These are phyloP conservation scores for Blennius ocellaris DNA, from an alignment of 2,113 vertebrate species.

Conservation along the genomic window DNA sequence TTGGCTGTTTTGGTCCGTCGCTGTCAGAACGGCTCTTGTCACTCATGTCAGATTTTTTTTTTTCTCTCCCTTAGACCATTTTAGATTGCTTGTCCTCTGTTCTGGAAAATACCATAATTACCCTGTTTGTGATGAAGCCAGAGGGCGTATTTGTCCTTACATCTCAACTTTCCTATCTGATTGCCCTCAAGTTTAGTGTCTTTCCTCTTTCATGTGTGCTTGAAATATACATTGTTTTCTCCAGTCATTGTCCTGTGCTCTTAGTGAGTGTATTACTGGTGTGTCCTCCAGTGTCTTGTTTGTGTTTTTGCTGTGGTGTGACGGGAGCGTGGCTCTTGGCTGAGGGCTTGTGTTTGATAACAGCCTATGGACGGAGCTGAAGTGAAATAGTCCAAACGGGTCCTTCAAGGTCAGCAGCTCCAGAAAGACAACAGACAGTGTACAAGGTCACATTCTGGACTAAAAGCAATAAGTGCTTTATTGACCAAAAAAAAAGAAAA, in stretches of 20 bases:
- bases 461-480: constrained; percentile 94
- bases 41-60: constrained; percentile 68
- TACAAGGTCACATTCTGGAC: constrained; percentile 89
- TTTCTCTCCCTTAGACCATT: constrained; percentile 65
- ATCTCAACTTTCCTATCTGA: constrained; percentile 76
- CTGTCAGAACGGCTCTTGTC: constrained; percentile 77
- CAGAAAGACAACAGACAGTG: constrained; percentile 80
- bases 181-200: constrained; percentile 75
- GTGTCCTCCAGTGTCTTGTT: constrained; percentile 71
- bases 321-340: constrained; percentile 71
- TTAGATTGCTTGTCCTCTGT: constrained; percentile 67
- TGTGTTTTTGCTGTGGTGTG: constrained; percentile 69
- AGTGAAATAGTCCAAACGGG: constrained; percentile 80
- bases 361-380: constrained; percentile 65
- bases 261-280: constrained; percentile 34
- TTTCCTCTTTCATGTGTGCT: constrained; percentile 77
- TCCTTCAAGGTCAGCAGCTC: constrained; percentile 86
- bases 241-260: constrained; percentile 72
- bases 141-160: constrained; percentile 77
- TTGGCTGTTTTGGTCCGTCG: constrained; percentile 70
- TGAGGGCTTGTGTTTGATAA: constrained; percentile 72
- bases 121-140: constrained; percentile 78
- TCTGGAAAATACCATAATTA: constrained; percentile 76
- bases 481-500: constrained; percentile 86
- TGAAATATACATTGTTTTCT: constrained; percentile 81